A percentile compares a stretch with the other conserved stretches of the same genome.
Evolutionary conservation across 2,888 invertebrate genomes (phyloP).

Genomic region (Drosophila cracens): DNA sequence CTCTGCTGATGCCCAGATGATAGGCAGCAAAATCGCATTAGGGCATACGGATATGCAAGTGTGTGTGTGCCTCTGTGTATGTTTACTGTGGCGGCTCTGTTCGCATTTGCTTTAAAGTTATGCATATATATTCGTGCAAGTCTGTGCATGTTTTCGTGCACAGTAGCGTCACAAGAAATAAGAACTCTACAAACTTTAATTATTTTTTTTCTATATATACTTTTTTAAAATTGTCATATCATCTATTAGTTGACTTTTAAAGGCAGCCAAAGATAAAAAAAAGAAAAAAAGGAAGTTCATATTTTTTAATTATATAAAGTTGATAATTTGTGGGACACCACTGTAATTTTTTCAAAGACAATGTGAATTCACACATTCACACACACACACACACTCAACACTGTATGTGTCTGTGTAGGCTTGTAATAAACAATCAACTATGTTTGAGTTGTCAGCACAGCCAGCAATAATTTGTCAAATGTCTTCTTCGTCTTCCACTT

Average conservation of each 20-base stretch:
- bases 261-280: neutral
- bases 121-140: neutral
- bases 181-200: neutral
- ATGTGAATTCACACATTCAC: slow-evolving; percentile 3
- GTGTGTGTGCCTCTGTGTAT: slow-evolving; percentile 14
- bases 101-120: neutral
- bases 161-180: neutral
- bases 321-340: neutral
- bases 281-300: neutral
- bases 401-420: slow-evolving; percentile 29
- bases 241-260: neutral
- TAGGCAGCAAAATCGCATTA: slow-evolving; percentile 49
- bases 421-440: slow-evolving; percentile 66
- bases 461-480: slow-evolving; percentile 76
- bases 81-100: neutral
- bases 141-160: neutral
- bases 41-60: slow-evolving; percentile 24
- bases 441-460: slow-evolving; percentile 72
- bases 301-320: no score
- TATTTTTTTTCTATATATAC: neutral
- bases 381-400: slow-evolving; percentile 10
- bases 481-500: slow-evolving; percentile 34
- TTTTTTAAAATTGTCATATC: neutral
- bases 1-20: slow-evolving; percentile 22
- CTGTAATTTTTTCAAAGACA: slow-evolving; percentile 14